Percentiles rank a stretch among this genome's conserved stretches.
phyloP scores from a whole-genome alignment of 2,888 invertebrate genomes.

The Molorchus minor region DNA sequence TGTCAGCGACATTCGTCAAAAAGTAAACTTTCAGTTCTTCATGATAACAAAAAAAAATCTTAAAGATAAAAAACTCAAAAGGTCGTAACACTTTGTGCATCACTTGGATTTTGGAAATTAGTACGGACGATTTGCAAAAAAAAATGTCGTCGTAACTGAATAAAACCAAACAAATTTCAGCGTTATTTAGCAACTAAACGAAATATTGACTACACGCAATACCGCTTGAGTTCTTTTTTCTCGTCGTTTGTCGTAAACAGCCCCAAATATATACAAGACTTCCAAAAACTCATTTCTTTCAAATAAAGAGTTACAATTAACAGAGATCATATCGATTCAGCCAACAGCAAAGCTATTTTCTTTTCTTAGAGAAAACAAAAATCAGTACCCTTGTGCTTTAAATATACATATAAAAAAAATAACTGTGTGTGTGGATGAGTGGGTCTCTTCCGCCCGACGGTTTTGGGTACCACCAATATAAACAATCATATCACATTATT shows the following conservation, averaged over 20 bases:
- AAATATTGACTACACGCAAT: no score
- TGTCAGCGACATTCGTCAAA: slow-evolving; percentile 29
- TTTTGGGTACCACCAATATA: slow-evolving; percentile 54
- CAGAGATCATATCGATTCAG: slow-evolving; percentile 53
- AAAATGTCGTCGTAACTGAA: no score
- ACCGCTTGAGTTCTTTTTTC: slow-evolving; percentile 30
- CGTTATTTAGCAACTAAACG: no score
- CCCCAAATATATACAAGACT: slow-evolving; percentile 34
- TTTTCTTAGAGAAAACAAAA: slow-evolving; percentile 51
- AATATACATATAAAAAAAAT: slow-evolving; percentile 45
- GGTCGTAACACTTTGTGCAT: no score
- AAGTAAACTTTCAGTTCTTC: slow-evolving; percentile 21
- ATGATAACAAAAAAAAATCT: slow-evolving; percentile 28
- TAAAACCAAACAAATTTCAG: no score
- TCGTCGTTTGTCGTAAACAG: slow-evolving; percentile 20
- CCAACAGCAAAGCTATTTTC: slow-evolving; percentile 52
- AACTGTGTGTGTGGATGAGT: slow-evolving; percentile 24
- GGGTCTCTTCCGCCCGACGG: slow-evolving; percentile 38
- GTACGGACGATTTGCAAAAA: no score
- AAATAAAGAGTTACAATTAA: slow-evolving; percentile 33
- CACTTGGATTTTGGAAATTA: no score
- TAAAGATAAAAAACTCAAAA: slow-evolving; percentile 28
- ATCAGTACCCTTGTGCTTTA: slow-evolving; percentile 57
- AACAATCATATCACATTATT: slow-evolving; percentile 58
- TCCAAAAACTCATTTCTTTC: slow-evolving; percentile 19